Conservation (phyloP, 2,113 vertebrate genomes). For the Macrotis lagotis region DNA sequence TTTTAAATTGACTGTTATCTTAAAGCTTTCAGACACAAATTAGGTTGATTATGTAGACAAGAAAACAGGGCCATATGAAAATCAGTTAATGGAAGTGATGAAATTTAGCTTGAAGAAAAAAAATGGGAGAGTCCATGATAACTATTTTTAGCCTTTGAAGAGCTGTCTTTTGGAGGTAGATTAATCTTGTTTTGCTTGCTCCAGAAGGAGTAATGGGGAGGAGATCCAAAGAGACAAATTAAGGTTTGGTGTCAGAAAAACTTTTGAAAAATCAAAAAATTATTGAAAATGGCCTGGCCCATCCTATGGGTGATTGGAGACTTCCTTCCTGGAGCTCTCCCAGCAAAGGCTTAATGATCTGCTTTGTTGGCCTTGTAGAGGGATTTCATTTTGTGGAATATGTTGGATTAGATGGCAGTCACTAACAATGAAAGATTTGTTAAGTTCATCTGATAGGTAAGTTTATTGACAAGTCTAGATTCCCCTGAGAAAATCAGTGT, state of each 20-base stretch:
- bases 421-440: not conserved
- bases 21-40: slow-evolving; percentile 44
- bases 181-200: not conserved
- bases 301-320: not conserved
- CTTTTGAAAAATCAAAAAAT: not conserved
- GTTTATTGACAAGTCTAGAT: not conserved
- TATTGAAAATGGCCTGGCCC: not conserved
- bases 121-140: not conserved
- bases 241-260: not conserved
- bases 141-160: not conserved
- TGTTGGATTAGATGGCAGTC: not conserved
- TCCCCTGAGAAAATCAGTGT: slow-evolving; percentile 16
- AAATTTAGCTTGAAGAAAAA: not conserved
- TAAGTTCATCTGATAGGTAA: not conserved
- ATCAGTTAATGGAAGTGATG: not conserved
- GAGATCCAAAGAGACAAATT: not conserved
- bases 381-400: not conserved
- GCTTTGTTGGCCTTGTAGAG: not conserved
- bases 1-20: not conserved
- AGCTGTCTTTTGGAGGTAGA: not conserved
- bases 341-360: not conserved
- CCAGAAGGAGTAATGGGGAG: not conserved
- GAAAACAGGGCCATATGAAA: not conserved
- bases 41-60: slow-evolving; percentile 36
- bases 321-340: not conserved